Base-by-base conservation (phyloP, 2,113 vertebrate genomes). In the Pygoscelis antarcticus region DNA sequence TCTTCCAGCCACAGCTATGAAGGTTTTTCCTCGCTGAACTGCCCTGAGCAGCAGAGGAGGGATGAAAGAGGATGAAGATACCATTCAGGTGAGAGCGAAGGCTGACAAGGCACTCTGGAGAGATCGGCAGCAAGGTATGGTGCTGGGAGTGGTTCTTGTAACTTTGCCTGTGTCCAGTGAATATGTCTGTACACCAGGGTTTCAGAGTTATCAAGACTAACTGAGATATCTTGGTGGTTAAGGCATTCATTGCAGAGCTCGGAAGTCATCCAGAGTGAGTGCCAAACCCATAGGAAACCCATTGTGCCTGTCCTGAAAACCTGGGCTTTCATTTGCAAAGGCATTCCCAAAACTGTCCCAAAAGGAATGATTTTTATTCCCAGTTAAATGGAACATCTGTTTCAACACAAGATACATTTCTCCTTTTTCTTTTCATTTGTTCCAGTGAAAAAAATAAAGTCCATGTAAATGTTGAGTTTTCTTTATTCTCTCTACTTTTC, bases 1-100 rank as follows among this genome's bases (percentile, higher is more conserved):
- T 52, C 44, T 76, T 40, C 52, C 49, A 83, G 26, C 9, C 16
- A 25, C 16, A 65, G 34, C 11, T 15, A 9, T 14, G 18, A 52
- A 54, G 23, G 4, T 13, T 57, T 42, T 55, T 61, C 16, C 16
- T 54, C 7, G 1, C 18, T 55, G n/a, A 78, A 23, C 3, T 17
- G 14, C 16, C 16, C 26, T 38, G 17, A 49, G 30, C 44, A 71
- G 8, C 30, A 34, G 26, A 49, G n/a, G 7, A 30, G 4, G 10
- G 38, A 22, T 54, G 58, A 76, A 60, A 16, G 21, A 71, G 13
- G 34, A 34, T 40, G 38, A 64, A 70, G 32, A 26, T 29, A 55
- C 17, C 2, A 1, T 84, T 55, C 0, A 1, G 9, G 42, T n/a
- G 78, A 69, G 3, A 74, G 20, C 0, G 2, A 51, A 69, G 18